These are phyloP conservation scores for Heteropelma amictum DNA, from an alignment of 2,888 invertebrate genomes.

Conservation along the genomic window DNA sequence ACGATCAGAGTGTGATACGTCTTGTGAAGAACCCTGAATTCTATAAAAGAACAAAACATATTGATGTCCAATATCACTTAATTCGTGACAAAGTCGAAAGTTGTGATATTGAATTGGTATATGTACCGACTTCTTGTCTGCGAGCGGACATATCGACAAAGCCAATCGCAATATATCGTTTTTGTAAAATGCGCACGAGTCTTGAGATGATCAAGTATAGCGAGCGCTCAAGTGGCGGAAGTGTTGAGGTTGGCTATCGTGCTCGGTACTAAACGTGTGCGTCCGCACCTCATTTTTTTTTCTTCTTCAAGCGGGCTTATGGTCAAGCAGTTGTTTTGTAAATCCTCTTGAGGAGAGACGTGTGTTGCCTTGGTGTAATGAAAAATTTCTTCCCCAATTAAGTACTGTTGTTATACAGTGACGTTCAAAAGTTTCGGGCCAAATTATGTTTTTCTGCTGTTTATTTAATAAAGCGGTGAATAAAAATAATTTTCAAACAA, in stretches of 20 bases:
- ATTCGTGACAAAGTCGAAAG: not conserved
- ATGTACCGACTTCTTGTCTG: not conserved
- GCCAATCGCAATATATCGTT: not conserved
- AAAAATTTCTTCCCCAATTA: too few species aligned
- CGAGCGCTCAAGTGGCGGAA: not conserved
- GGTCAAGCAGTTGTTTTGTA: too few species aligned
- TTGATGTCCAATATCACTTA: not conserved
- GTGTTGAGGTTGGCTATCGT: not conserved
- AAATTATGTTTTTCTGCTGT: too few species aligned
- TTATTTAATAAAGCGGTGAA: too few species aligned
- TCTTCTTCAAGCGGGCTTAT: too few species aligned
- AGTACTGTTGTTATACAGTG: too few species aligned
- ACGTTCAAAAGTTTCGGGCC: too few species aligned
- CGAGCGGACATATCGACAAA: not conserved
- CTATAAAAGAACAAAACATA: not conserved
- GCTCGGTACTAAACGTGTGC: not conserved
- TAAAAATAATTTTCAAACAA: too few species aligned
- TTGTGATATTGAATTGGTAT: not conserved
- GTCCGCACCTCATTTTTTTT: not conserved
- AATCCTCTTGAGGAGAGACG: too few species aligned
- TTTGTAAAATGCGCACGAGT: not conserved
- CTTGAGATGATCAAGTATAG: not conserved
- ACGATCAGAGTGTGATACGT: not conserved
- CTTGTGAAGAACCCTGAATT: not conserved
- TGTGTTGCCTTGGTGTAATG: too few species aligned